These are phyloP conservation scores for Anoura caudifer DNA, from an alignment of 2,113 vertebrate species.

Conservation along the genomic window DNA sequence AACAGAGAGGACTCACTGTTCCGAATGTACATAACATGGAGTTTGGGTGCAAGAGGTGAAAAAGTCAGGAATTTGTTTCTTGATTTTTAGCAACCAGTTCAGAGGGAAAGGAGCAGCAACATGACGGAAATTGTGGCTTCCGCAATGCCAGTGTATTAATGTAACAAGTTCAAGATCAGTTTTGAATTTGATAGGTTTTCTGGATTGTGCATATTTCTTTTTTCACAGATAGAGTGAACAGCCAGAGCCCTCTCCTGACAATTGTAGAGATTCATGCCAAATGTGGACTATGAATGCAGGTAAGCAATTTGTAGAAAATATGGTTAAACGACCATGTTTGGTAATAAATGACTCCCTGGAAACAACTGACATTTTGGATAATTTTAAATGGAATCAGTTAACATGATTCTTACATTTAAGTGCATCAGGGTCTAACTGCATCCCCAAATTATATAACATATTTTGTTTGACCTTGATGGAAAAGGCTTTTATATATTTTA, in stretches of 20 bases:
- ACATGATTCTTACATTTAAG: neutral
- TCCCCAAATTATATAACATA: neutral
- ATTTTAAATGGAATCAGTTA: neutral
- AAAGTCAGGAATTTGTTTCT: neutral
- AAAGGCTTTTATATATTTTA: neutral
- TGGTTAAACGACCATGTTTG: too few species aligned
- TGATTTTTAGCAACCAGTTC: neutral
- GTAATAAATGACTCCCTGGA: neutral
- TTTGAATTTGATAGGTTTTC: neutral
- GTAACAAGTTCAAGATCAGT: neutral
- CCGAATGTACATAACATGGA: neutral
- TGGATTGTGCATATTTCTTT: neutral
- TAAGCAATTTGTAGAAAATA: neutral
- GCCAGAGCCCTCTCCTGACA: neutral
- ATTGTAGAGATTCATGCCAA: neutral
- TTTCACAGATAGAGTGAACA: neutral
- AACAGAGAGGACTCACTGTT: neutral
- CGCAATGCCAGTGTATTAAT: neutral
- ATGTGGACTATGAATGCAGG: neutral
- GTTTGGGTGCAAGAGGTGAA: neutral
- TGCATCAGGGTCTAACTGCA: neutral
- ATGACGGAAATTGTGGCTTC: neutral
- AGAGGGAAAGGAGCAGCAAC: neutral
- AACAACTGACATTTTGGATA: neutral
- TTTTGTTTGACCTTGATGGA: slow-evolving; percentile 10